Evolutionary conservation across 2,888 invertebrate species (phyloP), one percentile per base, ranked within the genome.

Genomic region (Phrixothrix hirtus): DNA sequence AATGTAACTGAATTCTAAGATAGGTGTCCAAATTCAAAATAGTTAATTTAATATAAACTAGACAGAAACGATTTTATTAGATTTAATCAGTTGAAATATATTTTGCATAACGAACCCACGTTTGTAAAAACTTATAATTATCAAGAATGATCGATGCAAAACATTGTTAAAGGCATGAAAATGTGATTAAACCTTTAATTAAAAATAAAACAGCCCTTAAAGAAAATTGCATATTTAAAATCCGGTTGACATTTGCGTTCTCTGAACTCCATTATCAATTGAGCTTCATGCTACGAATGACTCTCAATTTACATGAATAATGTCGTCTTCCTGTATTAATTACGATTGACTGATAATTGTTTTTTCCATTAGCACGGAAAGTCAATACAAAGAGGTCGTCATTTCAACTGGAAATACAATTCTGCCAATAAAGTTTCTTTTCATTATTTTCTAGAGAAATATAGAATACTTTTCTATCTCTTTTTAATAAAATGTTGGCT

Each of bases 291-390:
- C 25, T 46, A 29, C 32, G 38, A 38, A 38, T 7, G 37, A 14
- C 26, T 46, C 16, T 13, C 37, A 46, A 46, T 46, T 38, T 38
- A 21, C 46, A 41, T 31, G 41, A 41, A 41, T 41, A 30, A 41
- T 17, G 29, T 41, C 41, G 30, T 31, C 13, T 17, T 43, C 34
- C 7, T 21, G 21, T 34, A 43, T 36, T 36, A 26, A 35, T 27
- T 45, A 34, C 29, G 36, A 36, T 48, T 41, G 41, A 39, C 48
- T 48, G 39, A 34, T 29, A 41, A 34, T 34, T 41, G 46, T 46
- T 36, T 46, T 37, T 46, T 32, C 46, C 38, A 46, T 46, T 38
- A 45, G 36, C 45, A 29, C 29, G 25, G 36, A 36, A 45, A 36
- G 30, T 45, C 45, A 45, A 45, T 45, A 45, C 21, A 32, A 36